These are phyloP conservation scores for Setipinna tenuifilis DNA, from an alignment of 2,797 vertebrate species.

Conservation along the genomic window DNA sequence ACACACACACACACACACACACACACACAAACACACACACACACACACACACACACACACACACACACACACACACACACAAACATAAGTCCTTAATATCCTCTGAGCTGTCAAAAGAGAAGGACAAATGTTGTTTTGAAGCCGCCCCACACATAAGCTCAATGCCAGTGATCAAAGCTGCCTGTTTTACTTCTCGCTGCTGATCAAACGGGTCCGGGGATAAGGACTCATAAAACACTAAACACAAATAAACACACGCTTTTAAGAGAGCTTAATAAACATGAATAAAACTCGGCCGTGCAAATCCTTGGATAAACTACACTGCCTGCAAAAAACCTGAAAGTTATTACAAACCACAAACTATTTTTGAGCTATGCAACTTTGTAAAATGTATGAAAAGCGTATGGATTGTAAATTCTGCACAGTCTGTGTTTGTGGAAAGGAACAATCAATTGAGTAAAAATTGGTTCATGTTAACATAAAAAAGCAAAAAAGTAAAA, in stretches of 20 bases:
- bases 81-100: slow-evolving; percentile 39
- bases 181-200: slow-evolving; percentile 67
- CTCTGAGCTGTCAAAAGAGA: slow-evolving; percentile 38
- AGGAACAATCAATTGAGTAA: not conserved
- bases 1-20: not conserved
- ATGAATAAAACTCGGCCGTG: not conserved
- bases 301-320: not conserved
- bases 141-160: slow-evolving; percentile 56
- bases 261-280: not conserved
- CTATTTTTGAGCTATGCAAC: not conserved
- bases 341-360: not conserved
- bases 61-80: slow-evolving; percentile 27
- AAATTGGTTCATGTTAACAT: not conserved
- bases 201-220: slow-evolving; percentile 73
- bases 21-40: slow-evolving; percentile 8
- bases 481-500: not conserved
- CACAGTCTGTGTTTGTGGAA: not conserved
- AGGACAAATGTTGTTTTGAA: slow-evolving; percentile 48
- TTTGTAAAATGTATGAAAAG: not conserved
- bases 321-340: not conserved
- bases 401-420: not conserved
- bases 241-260: slow-evolving; percentile 58
- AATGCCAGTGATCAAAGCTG: slow-evolving; percentile 66
- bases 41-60: slow-evolving; percentile 22
- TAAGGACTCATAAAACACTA: slow-evolving; percentile 58